Conservation (phyloP, 2,113 vertebrate genomes). For the Panthera leo region DNA sequence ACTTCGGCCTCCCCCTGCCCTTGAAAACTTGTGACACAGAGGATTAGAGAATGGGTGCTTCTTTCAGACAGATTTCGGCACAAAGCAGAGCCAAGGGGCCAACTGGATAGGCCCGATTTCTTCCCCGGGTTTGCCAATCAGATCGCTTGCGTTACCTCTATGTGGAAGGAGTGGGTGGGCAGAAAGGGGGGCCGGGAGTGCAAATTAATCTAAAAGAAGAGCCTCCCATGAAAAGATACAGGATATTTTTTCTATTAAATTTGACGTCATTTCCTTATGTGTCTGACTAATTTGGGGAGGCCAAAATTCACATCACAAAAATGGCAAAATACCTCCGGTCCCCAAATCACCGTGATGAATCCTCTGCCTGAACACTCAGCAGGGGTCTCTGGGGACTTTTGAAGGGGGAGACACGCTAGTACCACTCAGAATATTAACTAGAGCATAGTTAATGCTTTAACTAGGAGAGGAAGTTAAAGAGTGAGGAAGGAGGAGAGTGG, state of each 20-base stretch:
- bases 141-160: background rate
- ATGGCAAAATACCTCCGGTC: too few relatives aligned
- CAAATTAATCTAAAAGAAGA: background rate
- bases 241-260: background rate
- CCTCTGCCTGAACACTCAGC: background rate
- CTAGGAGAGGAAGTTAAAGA: too few relatives aligned
- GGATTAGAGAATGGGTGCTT: background rate
- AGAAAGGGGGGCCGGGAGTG: background rate
- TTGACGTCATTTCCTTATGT: background rate
- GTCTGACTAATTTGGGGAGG: background rate
- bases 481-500: background rate
- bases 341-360: background rate
- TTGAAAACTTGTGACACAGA: background rate
- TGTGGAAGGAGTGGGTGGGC: background rate
- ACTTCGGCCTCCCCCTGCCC: background rate
- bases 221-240: background rate
- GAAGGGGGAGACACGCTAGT: background rate
- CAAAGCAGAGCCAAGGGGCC: background rate
- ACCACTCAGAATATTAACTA: too few relatives aligned
- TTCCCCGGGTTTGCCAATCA: background rate
- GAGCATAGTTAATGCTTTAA: too few relatives aligned
- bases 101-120: fast-evolving
- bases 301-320: background rate
- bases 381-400: background rate
- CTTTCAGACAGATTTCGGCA: background rate